Conservation (phyloP, 2,888 invertebrate species). For the Dorcus parallelipipedus region DNA sequence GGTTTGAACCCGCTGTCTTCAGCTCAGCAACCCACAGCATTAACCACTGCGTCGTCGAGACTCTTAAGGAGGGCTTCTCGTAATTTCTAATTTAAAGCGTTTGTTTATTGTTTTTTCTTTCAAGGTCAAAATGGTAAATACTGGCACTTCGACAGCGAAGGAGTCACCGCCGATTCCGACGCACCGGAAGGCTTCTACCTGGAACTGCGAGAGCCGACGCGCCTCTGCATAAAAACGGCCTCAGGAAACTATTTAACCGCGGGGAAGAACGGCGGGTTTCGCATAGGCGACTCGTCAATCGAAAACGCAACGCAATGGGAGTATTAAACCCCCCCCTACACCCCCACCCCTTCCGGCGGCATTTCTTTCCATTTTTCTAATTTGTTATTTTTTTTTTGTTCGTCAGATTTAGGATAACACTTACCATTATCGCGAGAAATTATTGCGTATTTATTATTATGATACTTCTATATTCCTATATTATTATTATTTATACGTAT, state of each 20-base stretch:
- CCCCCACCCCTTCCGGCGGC: no score
- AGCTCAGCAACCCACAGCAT: no score
- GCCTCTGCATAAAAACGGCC: constrained; percentile 82
- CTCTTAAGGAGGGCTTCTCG: no score
- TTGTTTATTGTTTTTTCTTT: constrained; percentile 23
- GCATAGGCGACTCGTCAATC: constrained; percentile 74
- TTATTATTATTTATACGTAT: no score
- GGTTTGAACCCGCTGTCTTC: no score
- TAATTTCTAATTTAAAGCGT: neutral
- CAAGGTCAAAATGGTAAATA: constrained; percentile 89
- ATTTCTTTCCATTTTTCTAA: no score
- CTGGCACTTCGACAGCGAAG: constrained; percentile 88
- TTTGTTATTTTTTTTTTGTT: no score
- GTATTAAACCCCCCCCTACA: constrained; percentile 59
- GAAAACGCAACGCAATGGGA: constrained; percentile 89
- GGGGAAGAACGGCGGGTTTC: constrained; percentile 88
- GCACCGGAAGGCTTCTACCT: constrained; percentile 83
- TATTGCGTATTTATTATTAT: no score
- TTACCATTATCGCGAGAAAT: no score
- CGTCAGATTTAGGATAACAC: no score
- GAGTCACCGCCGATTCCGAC: constrained; percentile 82
- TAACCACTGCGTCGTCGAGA: no score
- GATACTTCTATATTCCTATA: no score
- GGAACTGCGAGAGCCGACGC: constrained; percentile 89
- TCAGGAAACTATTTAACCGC: constrained; percentile 79